Evolutionary conservation across 1,140 invertebrate species (phyloP), one percentile per base, ranked within the genome.

Genomic region (Cotesia typhae): DNA sequence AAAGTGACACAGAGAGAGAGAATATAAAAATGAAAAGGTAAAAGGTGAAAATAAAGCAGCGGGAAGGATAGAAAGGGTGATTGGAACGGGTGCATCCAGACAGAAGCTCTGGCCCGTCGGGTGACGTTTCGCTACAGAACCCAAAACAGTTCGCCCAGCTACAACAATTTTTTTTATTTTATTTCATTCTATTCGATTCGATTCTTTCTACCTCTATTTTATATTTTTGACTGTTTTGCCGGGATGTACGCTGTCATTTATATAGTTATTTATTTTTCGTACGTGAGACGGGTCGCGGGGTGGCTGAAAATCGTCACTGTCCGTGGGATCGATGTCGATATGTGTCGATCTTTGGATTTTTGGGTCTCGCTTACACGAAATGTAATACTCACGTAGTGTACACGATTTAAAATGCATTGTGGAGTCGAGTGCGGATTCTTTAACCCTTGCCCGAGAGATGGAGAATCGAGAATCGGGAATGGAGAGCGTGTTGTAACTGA

Each of bases 231-330:
- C 28, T 28, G 28, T 28, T 2, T 28, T 28, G 28, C 28, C 28
- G 28, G 81, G 73, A 66, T 59, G 37, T 65, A 76, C 77, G 83
- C 81, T 86, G 85, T 86, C 83, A 83, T 84, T 85, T 82, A 80
- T 83, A 78, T 81, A 77, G 82, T 87, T 87, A 87, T 87, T 87
- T 87, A 87, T 87, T 84, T 84, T 80, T 76, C 74, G 79, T 73
- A 76, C 74, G 74, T 73, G 71, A 72, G 35, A 67, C 75, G 71
- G 78, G 51, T 51, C 75, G 66, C 76, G 67, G 73, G 67, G 55
- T 9, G 37, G 52, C n/a, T 61, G 4, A 52, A 66, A 60, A 70
- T 70, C 60, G 66, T 35, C 70, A 59, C 17, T 35, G 28, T 41
- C 38, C 61, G 64, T 52, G 53, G 59, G 65, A 66, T 70, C 55